Base-by-base conservation (phyloP, 1,140 invertebrate species). In the Aphelenchoides fujianensis region DNA sequence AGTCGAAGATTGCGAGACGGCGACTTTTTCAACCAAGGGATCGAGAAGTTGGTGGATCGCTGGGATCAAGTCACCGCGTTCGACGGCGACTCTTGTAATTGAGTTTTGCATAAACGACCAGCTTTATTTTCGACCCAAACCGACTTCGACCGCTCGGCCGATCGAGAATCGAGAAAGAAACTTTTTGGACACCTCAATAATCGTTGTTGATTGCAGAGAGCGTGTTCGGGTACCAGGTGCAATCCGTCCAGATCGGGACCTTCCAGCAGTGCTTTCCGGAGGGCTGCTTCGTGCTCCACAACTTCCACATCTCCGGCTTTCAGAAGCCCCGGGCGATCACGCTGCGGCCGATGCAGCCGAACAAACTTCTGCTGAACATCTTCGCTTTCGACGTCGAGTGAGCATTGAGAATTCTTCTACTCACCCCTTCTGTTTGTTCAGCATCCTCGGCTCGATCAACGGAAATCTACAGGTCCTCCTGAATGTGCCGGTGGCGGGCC, bases 201-300 rank as follows among this genome's bases (percentile, higher is more conserved):
- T 48, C 2, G n/a, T 9, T n/a, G 74, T n/a, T 67, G 12, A 3
- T 75, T 75, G 34, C 31, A 78, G 76, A 79, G 12, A 77, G 36
- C 32, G 70, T 78, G 30, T 80, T 78, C 32, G 69, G 48, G 31
- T 52, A 78, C 32, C 69, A 80, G 41, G 78, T 74, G 1, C 67
- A 80, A 66, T 34, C 37, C 3, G 34, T 80, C 31, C 57, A 72
- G 75, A 78, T 78, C 55, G 31, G 36, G 2, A 63, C 79, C 1
- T 72, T 79, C 32, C 80, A 75, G 36, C 76, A 78, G 62, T 78
- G 76, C 53, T 78, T 78, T 77, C 71, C 41, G 23, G 76, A 78
- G 74, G 76, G 76, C 23, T 78, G 76, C 34, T 78, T 78, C 28
- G n/a, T 57, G n/a, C 36, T 80, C 7, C 69, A 78, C 41, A 72